Evolutionary conservation across 2,888 invertebrate species (phyloP), one percentile per base, ranked within the genome.

Genomic region (Napeogenes inachia): DNA sequence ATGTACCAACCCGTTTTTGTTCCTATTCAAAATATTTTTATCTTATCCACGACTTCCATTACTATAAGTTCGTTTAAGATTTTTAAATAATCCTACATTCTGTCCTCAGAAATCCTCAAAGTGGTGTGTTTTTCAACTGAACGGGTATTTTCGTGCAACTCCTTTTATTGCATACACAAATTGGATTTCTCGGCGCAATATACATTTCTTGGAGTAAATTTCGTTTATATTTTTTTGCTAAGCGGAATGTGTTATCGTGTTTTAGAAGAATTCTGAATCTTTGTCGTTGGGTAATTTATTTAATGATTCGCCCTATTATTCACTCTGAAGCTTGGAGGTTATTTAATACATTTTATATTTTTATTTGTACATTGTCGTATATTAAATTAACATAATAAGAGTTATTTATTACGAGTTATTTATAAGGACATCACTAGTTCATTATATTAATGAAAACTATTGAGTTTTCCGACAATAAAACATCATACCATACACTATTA

Each of bases 121-220:
- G 61, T 63, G 32, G 57, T 57, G 46, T 62, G 61, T 66, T 50
- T 61, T 59, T 57, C 54, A 21, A 32, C 59, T 66, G 60, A 61
- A 57, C 57, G 45, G 54, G 64, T 62, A 56, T 21, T 64, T 53
- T 54, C n/a, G 50, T 54, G 59, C 60, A 77, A 72, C 77, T 71
- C 30, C 79, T 82, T 84, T 82, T 82, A 84, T 81, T 83, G 77
- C 80, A 74, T 70, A 70, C 68, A 76, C 73, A 82, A 85, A 85
- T 86, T 85, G 80, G 76, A 84, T 84, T 84, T 71, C 73, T 65
- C 72, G 13, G 67, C 75, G 72, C 73, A 72, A 77, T 77, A 78
- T 74, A 74, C 76, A 72, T 75, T 72, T 74, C 62, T 66, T 64
- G 60, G 69, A 73, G 67, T 73, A 73, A 77, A 79, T 78, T 81